A percentile compares a stretch with the other conserved stretches of the same genome.
These are phyloP conservation scores for Neocrepidodera transversa DNA, from an alignment of 2,888 invertebrate species.

Conservation along the genomic window DNA sequence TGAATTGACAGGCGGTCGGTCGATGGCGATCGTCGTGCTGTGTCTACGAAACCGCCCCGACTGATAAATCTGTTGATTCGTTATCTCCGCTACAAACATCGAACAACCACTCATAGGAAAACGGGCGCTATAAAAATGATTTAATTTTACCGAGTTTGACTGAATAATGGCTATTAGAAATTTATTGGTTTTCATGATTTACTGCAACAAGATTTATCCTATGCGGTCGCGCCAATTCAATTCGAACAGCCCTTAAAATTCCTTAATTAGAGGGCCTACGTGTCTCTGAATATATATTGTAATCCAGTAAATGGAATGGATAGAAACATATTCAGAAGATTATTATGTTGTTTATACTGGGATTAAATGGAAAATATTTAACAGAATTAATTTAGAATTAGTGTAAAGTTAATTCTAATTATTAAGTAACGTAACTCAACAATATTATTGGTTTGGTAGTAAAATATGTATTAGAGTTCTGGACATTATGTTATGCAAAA, in stretches of 20 bases:
- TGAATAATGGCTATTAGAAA: background rate
- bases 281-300: constrained; percentile 12
- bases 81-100: constrained; percentile 8
- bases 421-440: no score
- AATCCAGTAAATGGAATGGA: constrained; percentile 1
- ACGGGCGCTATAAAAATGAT: constrained; percentile 1
- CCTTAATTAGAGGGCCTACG: constrained; percentile 13
- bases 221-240: constrained; percentile 7
- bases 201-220: constrained; percentile 9
- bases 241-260: constrained; percentile 13
- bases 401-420: no score
- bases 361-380: no score
- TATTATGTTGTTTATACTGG: constrained; percentile 6
- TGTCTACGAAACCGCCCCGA: constrained; percentile 1
- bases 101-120: background rate
- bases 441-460: no score
- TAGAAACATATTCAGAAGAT: background rate
- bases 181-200: background rate
- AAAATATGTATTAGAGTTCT: no score
- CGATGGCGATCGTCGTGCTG: background rate
- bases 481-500: no score
- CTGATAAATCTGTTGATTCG: constrained; percentile 22
- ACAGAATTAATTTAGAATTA: no score
- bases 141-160: background rate
- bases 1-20: constrained; percentile 7